Base-by-base conservation (phyloP, 2,113 vertebrate genomes). In the Triplophysa siluroides region DNA sequence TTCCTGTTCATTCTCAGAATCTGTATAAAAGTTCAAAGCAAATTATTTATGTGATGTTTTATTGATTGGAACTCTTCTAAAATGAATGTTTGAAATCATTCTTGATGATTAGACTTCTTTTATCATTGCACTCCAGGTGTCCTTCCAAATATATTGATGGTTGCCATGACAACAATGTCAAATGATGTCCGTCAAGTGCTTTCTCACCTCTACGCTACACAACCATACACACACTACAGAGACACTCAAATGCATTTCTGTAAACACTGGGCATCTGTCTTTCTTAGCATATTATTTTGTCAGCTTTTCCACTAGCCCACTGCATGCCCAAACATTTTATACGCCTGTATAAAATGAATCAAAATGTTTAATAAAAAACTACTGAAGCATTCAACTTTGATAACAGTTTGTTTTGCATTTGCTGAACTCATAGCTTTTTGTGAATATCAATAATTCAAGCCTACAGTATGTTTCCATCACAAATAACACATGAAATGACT, bases 261-360 rank as follows among this genome's bases (percentile, higher is more conserved):
- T 62, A 26, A 26, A 62, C 18, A 1, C 14, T 26, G 14, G 41
- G 11, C 4, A 29, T 71, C 52, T 56, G 26, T 69, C 65, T 76
- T 66, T 70, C 56, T 56, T 43, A 4, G 14, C 33, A 47, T 58
- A 21, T 8, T 21, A 58, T 10, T 58, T 65, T 76, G 24, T 47
- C 63, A 77, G 45, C 65, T 60, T 43, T 58, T 26, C 23, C 16
- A 29, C 69, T 66, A 50, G 58, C 67, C 61, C 71, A 14, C 83
- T 85, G 85, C 86, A 89, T 86, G 88, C 85, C 84, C 83, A 47
- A 74, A 81, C 75, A 87, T 88, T 85, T 87, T 78, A 87, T 76
- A 71, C 81, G 60, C 80, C 87, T 79, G 88, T 78, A 83, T 82
- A 79, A 79, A 88, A 89, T 90, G 84, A 92, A 92, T 90, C 85